phyloP scores from a whole-genome alignment of 2,113 vertebrate genomes.

The Murina feae region DNA sequence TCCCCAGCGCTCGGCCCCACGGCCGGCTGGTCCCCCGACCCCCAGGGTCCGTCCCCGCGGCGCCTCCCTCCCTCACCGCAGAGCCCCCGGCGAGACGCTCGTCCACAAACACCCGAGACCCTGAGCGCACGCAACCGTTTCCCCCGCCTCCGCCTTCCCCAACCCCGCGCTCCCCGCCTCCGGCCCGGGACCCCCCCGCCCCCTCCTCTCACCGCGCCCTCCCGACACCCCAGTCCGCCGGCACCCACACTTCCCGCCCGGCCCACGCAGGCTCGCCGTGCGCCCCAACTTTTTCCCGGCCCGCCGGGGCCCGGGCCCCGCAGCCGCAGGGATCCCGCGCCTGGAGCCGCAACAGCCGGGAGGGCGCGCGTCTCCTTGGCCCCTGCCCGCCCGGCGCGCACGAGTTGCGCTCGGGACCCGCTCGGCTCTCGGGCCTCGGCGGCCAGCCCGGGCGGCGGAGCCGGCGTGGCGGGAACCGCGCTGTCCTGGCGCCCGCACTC shows the following conservation, averaged over 20 bases:
- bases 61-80: background rate
- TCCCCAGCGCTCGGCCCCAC: too few relatives aligned
- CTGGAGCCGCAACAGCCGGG: background rate
- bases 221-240: background rate
- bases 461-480: conserved; percentile 16
- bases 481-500: conserved; percentile 31
- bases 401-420: conserved; percentile 56
- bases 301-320: background rate
- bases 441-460: background rate
- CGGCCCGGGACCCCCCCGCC: background rate
- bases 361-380: background rate
- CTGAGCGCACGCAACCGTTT: background rate
- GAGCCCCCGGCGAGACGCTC: background rate
- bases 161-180: background rate
- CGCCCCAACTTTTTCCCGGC: conserved; percentile 65
- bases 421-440: conserved; percentile 20
- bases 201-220: background rate
- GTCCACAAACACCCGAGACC: background rate
- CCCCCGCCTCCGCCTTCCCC: background rate
- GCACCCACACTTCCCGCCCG: conserved; percentile 43
- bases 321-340: background rate
- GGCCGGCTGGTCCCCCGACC: background rate
- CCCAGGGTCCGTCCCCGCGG: background rate
- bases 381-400: background rate
- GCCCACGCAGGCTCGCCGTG: background rate